A percentile compares a stretch with the other conserved stretches of the same genome.
Conservation (phyloP, 2,797 vertebrate genomes). For the Molossus alvarezi region DNA sequence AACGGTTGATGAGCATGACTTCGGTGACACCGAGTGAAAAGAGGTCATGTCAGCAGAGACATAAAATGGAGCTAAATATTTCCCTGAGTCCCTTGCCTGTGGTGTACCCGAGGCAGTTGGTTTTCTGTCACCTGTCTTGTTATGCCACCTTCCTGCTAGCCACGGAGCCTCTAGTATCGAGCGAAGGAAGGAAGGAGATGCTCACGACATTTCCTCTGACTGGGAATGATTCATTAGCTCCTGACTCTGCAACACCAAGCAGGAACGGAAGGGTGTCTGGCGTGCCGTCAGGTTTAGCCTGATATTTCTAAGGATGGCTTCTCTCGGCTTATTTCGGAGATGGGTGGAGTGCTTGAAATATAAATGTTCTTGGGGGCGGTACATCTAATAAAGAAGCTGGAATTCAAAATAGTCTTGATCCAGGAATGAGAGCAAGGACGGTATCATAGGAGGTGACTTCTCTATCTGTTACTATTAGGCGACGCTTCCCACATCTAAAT, state of each 20-base stretch:
- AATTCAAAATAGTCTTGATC: constrained; percentile 58
- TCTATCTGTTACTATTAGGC: constrained; percentile 52
- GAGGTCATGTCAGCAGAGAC: neutral
- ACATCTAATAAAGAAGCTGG: constrained; percentile 68
- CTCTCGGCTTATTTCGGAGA: constrained; percentile 74
- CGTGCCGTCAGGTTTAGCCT: constrained; percentile 26
- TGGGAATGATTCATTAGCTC: neutral
- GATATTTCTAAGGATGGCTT: constrained; percentile 73
- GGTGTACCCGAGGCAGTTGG: neutral
- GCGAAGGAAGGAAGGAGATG: neutral
- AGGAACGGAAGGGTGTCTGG: constrained; percentile 40
- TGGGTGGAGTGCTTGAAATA: constrained; percentile 61
- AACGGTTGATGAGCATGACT: neutral
- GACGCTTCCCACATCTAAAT: constrained; percentile 51
- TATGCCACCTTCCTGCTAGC: neutral
- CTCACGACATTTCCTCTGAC: neutral
- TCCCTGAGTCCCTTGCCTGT: constrained; percentile 32
- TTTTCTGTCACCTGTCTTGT: neutral
- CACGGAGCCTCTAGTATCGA: neutral
- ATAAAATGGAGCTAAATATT: neutral
- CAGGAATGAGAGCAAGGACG: neutral
- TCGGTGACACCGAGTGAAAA: neutral
- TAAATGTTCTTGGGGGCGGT: constrained; percentile 63
- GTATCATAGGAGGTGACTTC: constrained; percentile 28
- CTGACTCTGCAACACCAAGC: neutral